Evolutionary conservation across 2,888 invertebrate species (phyloP).

Genomic region (Trissolcus brochymenae): DNA sequence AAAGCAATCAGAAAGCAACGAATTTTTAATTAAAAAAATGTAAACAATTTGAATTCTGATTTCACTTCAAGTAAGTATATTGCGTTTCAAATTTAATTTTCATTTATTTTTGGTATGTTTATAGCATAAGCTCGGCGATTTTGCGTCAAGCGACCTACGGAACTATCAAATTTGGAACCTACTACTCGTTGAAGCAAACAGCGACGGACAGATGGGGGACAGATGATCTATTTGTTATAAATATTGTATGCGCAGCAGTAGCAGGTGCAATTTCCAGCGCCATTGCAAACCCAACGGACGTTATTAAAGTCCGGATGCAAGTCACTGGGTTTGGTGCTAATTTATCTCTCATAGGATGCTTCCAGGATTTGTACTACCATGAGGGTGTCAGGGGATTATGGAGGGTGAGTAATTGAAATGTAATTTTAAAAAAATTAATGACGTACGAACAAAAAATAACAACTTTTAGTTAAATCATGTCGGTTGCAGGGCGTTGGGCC

Average conservation of each 20-base stretch:
- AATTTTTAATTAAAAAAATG: no score
- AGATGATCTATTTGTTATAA: constrained; percentile 76
- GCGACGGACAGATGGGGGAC: constrained; percentile 73
- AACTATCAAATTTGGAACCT: constrained; percentile 97
- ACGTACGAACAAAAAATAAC: constrained; percentile 6
- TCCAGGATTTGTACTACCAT: constrained; percentile 86
- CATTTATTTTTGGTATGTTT: constrained; percentile 41
- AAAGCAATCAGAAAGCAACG: no score
- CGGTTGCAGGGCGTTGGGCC: constrained; percentile 87
- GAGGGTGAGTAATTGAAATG: constrained; percentile 79
- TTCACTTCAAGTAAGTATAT: background rate
- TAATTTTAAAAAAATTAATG: no score
- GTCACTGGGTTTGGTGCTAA: constrained; percentile 78
- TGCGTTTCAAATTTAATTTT: background rate
- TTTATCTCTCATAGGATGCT: constrained; percentile 83
- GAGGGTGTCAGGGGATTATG: constrained; percentile 93
- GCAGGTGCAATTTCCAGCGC: constrained; percentile 94
- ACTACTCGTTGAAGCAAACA: constrained; percentile 90
- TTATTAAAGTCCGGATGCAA: constrained; percentile 97
- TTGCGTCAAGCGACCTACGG: constrained; percentile 96
- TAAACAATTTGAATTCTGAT: no score
- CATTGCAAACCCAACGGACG: constrained; percentile 97
- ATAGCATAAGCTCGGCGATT: constrained; percentile 93
- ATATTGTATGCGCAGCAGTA: constrained; percentile 88
- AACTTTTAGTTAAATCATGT: constrained; percentile 17